These are phyloP conservation scores for Myopa tessellatipennis DNA, from an alignment of 2,888 invertebrate species.

Conservation along the genomic window DNA sequence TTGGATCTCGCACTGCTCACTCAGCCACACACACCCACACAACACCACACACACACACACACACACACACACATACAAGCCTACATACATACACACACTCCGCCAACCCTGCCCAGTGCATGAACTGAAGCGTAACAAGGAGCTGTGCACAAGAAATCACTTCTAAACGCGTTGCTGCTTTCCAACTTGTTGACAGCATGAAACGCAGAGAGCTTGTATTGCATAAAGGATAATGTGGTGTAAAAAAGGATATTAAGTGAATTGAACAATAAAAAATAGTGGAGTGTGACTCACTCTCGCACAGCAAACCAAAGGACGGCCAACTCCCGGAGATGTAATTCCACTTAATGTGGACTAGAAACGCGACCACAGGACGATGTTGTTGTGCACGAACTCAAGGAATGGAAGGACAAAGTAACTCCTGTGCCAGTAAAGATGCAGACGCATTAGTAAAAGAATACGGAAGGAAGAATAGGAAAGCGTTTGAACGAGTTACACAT, in stretches of 20 bases:
- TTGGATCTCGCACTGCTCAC: too few relatives aligned
- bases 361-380: slow-evolving; percentile 7
- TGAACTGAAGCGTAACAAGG: neutral
- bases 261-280: slow-evolving; percentile 5
- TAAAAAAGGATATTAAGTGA: slow-evolving; percentile 32
- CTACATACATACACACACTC: neutral
- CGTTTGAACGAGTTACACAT: neutral
- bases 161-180: slow-evolving; percentile 19
- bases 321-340: slow-evolving; percentile 17
- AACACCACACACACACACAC: neutral
- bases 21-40: neutral
- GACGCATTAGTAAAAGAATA: neutral
- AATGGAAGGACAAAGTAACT: neutral
- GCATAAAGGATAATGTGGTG: slow-evolving; percentile 27
- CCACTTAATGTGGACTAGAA: slow-evolving; percentile 28
- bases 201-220: neutral
- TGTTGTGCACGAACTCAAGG: neutral
- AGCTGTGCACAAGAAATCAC: slow-evolving; percentile 8
- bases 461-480: neutral
- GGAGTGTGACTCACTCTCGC: neutral
- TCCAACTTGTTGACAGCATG: slow-evolving; percentile 25
- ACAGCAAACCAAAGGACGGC: neutral
- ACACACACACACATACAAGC: too few relatives aligned
- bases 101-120: neutral
- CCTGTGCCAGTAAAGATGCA: neutral